These are phyloP conservation scores for Aplysina aerophoba DNA, from an alignment of 37 sponge, comb jelly and placozoan species.

Conservation along the genomic window DNA sequence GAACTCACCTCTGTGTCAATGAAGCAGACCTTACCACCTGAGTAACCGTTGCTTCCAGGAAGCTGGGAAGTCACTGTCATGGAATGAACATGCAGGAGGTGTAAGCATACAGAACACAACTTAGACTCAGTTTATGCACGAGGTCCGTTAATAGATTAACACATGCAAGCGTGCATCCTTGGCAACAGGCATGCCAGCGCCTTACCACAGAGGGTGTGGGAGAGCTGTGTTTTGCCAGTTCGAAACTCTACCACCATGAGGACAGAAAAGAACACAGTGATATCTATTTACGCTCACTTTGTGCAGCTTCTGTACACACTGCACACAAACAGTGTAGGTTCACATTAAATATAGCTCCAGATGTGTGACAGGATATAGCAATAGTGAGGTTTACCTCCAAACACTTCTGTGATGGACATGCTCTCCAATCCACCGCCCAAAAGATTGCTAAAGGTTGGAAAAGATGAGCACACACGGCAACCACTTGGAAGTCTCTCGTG, in stretches of 20 bases:
- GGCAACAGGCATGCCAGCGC: not conserved
- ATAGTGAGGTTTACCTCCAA: conserved; percentile 80
- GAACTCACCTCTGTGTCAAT: conserved; percentile 94
- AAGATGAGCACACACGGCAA: too few relatives aligned
- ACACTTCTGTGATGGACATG: conserved; percentile 99
- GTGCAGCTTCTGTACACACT: not conserved
- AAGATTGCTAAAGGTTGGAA: conserved; percentile 55
- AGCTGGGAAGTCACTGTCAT: conserved; percentile 86
- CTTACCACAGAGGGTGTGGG: conserved; percentile 97
- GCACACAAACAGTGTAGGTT: conserved; percentile 21
- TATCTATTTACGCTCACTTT: not conserved
- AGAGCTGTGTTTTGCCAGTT: conserved; percentile 98
- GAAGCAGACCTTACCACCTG: conserved; percentile 96
- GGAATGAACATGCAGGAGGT: not conserved
- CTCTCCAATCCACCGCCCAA: conserved; percentile 97
- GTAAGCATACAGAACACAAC: not conserved
- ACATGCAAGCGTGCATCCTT: not conserved
- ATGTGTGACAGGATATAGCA: not conserved
- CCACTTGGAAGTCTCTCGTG: too few relatives aligned
- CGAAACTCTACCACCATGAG: conserved; percentile 80
- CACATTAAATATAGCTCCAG: too few relatives aligned
- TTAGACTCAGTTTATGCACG: too few relatives aligned
- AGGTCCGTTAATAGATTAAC: too few relatives aligned
- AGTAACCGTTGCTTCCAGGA: conserved; percentile 90
- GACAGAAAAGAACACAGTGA: not conserved